Percentiles rank a stretch among this genome's conserved stretches.
Conservation (phyloP, 2,113 vertebrate species). For the Arizona elegans region DNA sequence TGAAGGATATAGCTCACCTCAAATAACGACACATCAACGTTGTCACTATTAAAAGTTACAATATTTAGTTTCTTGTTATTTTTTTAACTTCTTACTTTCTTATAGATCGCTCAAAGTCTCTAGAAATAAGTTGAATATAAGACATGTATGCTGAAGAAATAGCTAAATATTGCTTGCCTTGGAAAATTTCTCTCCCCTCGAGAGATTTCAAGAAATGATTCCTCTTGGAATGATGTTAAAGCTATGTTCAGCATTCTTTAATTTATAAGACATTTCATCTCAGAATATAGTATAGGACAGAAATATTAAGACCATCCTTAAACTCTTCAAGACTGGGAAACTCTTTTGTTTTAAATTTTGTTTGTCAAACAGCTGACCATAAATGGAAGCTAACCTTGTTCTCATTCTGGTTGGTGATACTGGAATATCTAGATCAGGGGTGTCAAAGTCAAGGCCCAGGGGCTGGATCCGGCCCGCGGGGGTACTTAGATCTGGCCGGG, state of each 20-base stretch:
- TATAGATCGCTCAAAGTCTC: neutral
- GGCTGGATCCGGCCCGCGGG: no score
- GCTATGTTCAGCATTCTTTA: neutral
- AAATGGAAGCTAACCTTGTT: neutral
- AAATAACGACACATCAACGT: neutral
- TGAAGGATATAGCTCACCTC: neutral
- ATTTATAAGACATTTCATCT: neutral
- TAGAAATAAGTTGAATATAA: neutral
- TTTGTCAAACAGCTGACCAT: neutral
- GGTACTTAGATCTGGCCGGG: no score
- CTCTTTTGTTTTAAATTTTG: neutral
- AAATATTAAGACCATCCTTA: neutral
- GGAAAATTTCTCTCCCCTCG: neutral
- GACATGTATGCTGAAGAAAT: neutral
- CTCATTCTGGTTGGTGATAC: neutral
- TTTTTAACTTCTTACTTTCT: neutral
- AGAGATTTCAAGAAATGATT: neutral
- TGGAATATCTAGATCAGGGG: neutral
- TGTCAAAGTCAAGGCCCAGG: no score
- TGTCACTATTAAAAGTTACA: neutral
- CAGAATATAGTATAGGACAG: neutral
- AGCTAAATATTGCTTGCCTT: neutral
- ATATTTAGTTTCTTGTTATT: neutral
- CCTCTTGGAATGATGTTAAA: neutral
- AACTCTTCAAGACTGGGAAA: neutral